Evolutionary conservation across 2,113 vertebrate genomes (phyloP).

Genomic region (Triplophysa dalaica): DNA sequence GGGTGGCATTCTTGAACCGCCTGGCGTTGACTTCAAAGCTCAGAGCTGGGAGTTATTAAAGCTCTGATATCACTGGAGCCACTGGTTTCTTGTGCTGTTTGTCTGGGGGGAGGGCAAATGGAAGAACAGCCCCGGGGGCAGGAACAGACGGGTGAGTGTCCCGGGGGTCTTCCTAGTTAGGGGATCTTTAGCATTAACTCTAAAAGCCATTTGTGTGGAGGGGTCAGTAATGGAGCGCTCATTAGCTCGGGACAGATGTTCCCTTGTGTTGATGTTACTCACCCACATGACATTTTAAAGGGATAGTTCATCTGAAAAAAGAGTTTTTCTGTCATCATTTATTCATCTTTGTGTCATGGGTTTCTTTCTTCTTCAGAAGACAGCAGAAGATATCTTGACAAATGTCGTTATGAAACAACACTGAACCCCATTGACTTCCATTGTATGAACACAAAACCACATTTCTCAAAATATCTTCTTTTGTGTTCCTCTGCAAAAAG

Average conservation of each 20-base stretch:
- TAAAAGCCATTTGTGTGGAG: conserved; percentile 17
- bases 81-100: conserved; percentile 61
- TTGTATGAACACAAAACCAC: too few species aligned
- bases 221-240: not conserved
- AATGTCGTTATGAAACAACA: too few species aligned
- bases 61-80: conserved; percentile 74
- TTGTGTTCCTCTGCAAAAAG: too few species aligned
- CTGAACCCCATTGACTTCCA: too few species aligned
- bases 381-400: too few species aligned
- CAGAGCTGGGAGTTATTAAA: conserved; percentile 73
- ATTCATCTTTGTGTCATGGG: too few species aligned
- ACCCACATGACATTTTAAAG: not conserved
- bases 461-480: too few species aligned
- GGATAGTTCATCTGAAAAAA: too few species aligned
- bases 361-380: too few species aligned
- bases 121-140: conserved; percentile 28
- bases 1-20: conserved; percentile 77
- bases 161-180: conserved; percentile 5
- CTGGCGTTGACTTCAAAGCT: conserved; percentile 77
- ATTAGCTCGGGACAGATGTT: not conserved
- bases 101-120: conserved; percentile 57
- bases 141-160: not conserved
- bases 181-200: conserved; percentile 6
- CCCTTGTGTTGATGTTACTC: not conserved
- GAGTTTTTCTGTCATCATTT: too few species aligned